Percentiles rank a stretch among this genome's conserved stretches.
Conservation (phyloP, 2,888 invertebrate species). For the Quadroppia sp. region DNA sequence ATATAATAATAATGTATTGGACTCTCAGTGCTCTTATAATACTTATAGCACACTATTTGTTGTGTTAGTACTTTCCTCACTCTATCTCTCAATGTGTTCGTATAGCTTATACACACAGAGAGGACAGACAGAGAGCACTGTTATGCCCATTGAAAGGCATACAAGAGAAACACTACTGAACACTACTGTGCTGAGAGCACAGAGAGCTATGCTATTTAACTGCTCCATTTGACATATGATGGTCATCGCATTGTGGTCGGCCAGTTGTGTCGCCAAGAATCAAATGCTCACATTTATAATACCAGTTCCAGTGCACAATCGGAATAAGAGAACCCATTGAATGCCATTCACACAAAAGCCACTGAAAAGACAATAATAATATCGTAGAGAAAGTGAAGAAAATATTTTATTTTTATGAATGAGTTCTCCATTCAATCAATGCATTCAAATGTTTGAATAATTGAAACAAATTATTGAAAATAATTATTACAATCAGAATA, state of each 20-base stretch:
- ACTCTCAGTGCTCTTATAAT: neutral
- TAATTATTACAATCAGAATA: neutral
- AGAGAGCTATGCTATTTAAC: conserved; percentile 6
- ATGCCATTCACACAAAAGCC: neutral
- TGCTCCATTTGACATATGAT: conserved; percentile 29
- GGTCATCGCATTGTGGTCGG: conserved; percentile 21
- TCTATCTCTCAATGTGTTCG: neutral
- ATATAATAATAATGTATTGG: neutral
- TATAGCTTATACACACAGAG: neutral
- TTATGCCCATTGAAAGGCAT: neutral
- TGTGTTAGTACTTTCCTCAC: too few species aligned
- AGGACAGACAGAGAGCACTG: too few species aligned
- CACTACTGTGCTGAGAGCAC: neutral
- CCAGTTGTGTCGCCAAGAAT: conserved; percentile 11
- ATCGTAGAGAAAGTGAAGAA: neutral
- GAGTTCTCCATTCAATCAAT: neutral
- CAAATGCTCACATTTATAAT: neutral
- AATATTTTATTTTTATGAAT: too few species aligned
- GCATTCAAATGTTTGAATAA: neutral
- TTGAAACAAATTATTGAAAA: neutral
- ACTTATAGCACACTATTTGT: neutral
- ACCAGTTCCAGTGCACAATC: neutral
- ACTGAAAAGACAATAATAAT: conserved; percentile 15
- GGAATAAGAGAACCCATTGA: neutral
- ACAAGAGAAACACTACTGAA: neutral